phyloP scores from a whole-genome alignment of 2,113 vertebrate genomes.

The Hemicordylus capensis region DNA sequence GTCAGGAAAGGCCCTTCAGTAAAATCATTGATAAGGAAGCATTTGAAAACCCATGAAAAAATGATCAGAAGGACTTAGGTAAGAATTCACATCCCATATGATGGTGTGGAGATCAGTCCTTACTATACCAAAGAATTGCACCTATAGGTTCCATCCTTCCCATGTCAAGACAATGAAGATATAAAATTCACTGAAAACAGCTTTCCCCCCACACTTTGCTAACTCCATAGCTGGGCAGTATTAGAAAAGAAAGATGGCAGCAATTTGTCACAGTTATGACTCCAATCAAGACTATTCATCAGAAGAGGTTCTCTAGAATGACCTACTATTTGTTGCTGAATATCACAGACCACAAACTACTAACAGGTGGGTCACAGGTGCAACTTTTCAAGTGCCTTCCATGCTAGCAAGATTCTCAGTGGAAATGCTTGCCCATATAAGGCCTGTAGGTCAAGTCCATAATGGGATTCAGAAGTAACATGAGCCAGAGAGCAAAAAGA shows the following conservation, averaged over 20 bases:
- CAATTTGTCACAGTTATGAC: slow-evolving; percentile 20
- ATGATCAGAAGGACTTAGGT: not conserved
- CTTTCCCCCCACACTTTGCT: not conserved
- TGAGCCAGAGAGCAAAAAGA: not conserved
- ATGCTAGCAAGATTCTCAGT: not conserved
- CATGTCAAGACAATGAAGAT: slow-evolving; percentile 4
- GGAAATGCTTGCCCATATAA: not conserved
- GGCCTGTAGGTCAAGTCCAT: not conserved
- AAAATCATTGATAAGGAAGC: not conserved
- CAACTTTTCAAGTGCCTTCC: not conserved
- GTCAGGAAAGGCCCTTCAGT: slow-evolving; percentile 23
- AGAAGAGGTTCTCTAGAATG: not conserved
- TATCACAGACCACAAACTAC: slow-evolving; percentile 4
- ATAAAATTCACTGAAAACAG: slow-evolving; percentile 17
- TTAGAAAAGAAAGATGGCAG: slow-evolving; percentile 3
- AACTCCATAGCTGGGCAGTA: not conserved
- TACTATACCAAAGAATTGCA: not conserved
- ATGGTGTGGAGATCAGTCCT: not conserved
- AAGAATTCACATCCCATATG: not conserved
- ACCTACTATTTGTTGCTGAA: not conserved
- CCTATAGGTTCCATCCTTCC: not conserved
- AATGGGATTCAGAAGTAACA: not conserved
- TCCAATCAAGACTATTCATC: slow-evolving; percentile 31
- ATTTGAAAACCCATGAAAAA: slow-evolving; percentile 35
- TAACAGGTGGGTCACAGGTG: slow-evolving; percentile 32